A percentile compares a stretch with the other conserved stretches of the same genome.
phyloP scores from a whole-genome alignment of 92 coral and sea anemone species.

The Desmophyllum pertusum region DNA sequence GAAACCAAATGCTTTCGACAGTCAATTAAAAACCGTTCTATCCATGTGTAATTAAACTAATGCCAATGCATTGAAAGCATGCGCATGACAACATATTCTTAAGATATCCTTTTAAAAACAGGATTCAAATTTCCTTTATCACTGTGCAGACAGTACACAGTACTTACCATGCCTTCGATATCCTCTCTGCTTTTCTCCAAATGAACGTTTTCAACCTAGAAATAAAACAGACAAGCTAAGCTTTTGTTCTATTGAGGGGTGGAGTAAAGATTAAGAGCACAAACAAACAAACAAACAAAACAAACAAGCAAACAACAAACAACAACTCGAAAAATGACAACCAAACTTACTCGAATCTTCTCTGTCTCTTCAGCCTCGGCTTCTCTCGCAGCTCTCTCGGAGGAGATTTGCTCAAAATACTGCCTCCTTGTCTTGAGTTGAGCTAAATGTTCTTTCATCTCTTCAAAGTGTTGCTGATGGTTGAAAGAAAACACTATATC shows the following conservation, averaged over 20 bases:
- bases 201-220: neutral
- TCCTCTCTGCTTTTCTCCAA: slow-evolving; percentile 19
- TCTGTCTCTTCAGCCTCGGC: slow-evolving; percentile 41
- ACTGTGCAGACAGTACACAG: too few species aligned
- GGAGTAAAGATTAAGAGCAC: too few species aligned
- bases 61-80: too few species aligned
- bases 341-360: slow-evolving; percentile 1
- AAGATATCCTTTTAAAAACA: too few species aligned
- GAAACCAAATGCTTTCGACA: too few species aligned
- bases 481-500: neutral
- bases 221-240: neutral
- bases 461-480: slow-evolving; percentile 23
- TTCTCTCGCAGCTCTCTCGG: slow-evolving; percentile 28
- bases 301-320: too few species aligned
- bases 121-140: too few species aligned
- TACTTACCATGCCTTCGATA: slow-evolving; percentile 12
- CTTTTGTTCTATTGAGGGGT: too few species aligned
- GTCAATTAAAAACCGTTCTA: too few species aligned
- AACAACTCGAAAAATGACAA: neutral
- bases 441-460: slow-evolving; percentile 32
- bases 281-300: too few species aligned
- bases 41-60: too few species aligned
- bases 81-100: too few species aligned
- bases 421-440: slow-evolving; percentile 16
- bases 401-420: slow-evolving; percentile 25